Evolutionary conservation across 2,797 vertebrate genomes (phyloP), one percentile per base, ranked within the genome.

Genomic region (Novumbra hubbsi): DNA sequence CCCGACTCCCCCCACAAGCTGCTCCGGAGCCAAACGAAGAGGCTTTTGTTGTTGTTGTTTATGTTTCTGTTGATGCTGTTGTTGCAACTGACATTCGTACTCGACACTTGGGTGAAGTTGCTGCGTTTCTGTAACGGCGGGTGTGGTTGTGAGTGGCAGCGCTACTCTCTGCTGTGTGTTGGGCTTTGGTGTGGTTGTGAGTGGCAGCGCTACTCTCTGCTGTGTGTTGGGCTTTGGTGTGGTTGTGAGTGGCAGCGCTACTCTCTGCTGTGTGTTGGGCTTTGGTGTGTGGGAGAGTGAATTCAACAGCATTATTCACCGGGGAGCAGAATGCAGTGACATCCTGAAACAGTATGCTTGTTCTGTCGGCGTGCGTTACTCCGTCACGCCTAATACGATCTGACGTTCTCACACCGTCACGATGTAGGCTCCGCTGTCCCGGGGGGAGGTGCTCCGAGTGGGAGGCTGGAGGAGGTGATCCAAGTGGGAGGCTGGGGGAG

Each of bases 341-440:
- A 16, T 19, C 87, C 83, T 83, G 80, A 89, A 91, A 89, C 87
- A 89, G 77, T 87, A 87, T 88, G 87, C 87, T 88, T 88, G 88
- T 89, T 88, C 88, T 90, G 90, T 87, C 87, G 81, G 88, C 84
- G 74, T 75, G 82, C 88, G 85, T 90, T 90, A 87, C 87, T 90
- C 90, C 85, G 86, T 90, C 88, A 86, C 50, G 81, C 76, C 79
- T 90, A 91, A 91, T 88, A 88, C 84, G 89, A 90, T 85, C 86
- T 89, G 89, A 90, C 86, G 88, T 88, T 90, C 83, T 83, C 87
- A 84, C 90, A 83, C 84, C 86, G 81, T 74, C 50, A 87, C 87
- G 84, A 88, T 85, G 82, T 24, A 15, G 17, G 62, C 67, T 80
- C 82, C 88, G 83, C 76, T 86, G 89, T 89, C 88, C 90, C 86